phyloP scores from a whole-genome alignment of 2,888 invertebrate genomes.

The Argyra leucocephala region DNA sequence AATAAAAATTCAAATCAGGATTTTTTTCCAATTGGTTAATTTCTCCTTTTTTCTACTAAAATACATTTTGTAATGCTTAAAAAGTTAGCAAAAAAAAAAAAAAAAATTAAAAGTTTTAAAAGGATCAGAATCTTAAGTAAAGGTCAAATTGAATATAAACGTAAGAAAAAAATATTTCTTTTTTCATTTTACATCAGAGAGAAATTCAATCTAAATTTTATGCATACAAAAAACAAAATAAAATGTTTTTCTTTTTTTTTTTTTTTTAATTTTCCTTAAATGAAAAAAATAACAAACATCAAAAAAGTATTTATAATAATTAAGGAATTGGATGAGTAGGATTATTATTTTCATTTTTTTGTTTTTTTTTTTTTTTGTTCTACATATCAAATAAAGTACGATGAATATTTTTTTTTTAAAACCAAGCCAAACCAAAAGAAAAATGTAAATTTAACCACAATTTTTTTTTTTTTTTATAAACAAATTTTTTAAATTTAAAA shows the following conservation, averaged over 20 bases:
- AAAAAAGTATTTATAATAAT: not conserved
- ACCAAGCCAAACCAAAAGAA: too few relatives aligned
- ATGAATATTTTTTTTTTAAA: too few relatives aligned
- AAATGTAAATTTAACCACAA: too few relatives aligned
- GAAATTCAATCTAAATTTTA: not conserved
- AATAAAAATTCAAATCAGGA: not conserved
- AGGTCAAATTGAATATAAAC: not conserved
- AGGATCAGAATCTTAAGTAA: not conserved
- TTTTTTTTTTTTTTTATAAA: too few relatives aligned
- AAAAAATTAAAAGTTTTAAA: not conserved
- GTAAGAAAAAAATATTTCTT: not conserved
- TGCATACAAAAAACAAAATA: conserved; percentile 6
- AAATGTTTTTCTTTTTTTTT: too few relatives aligned
- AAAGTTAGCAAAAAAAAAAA: not conserved
- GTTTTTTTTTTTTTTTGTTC: too few relatives aligned
- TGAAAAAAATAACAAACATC: not conserved
- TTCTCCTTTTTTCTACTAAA: not conserved
- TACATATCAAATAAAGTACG: too few relatives aligned
- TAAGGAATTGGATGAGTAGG: not conserved
- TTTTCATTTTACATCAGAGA: too few relatives aligned
- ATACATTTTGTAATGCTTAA: not conserved
- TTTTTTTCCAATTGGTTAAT: not conserved
- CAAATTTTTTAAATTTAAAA: too few relatives aligned
- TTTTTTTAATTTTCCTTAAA: not conserved
- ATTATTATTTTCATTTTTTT: too few relatives aligned